Evolutionary conservation across 1,140 invertebrate species (phyloP), one percentile per base, ranked within the genome.

Genomic region (Calephelis nemesis): DNA sequence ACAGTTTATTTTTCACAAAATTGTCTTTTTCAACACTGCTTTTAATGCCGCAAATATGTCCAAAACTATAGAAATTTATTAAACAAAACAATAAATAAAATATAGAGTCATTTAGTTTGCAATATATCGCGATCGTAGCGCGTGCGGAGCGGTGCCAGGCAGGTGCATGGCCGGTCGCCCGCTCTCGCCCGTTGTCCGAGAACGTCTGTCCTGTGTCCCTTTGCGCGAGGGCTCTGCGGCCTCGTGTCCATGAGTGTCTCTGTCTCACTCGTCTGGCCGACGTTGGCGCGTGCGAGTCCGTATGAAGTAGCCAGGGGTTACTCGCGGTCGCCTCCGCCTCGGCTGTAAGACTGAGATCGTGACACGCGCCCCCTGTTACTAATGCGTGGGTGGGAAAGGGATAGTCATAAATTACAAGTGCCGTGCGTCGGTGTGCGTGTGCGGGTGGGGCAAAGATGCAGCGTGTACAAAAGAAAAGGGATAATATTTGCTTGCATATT

Each of bases 401-500:
- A 90, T 74, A 74, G 80, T 54, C 77, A 75, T 79, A 82, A 79
- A 78, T 87, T 79, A 83, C 68, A 82, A 88, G 84, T 82, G 79
- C 80, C 84, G 87, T 87, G 88, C 85, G 89, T 87, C 77, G 79
- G 89, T 88, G 88, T 91, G 87, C 88, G 87, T 90, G 85, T 85
- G 87, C 86, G 89, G 85, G 89, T 90, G 89, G 88, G 88, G 88
- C 88, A 85, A 88, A 87, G 84, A 90, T 91, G 88, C 88, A 91
- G 70, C 87, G 84, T 85, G 84, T 84, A 86, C 86, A 88, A 90
- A 90, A 91, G 85, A 90, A 90, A 90, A 88, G 85, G 87, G 86
- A 90, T 90, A 90, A 91, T 91, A 91, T 91, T 91, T 91, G 88
- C 88, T 80, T 91, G 88, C 88, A 91, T 91, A 90, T 90, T 91